A percentile compares a stretch with the other conserved stretches of the same genome.
These are phyloP conservation scores for Nasonia longicornis DNA, from an alignment of 1,140 invertebrate species.

Conservation along the genomic window DNA sequence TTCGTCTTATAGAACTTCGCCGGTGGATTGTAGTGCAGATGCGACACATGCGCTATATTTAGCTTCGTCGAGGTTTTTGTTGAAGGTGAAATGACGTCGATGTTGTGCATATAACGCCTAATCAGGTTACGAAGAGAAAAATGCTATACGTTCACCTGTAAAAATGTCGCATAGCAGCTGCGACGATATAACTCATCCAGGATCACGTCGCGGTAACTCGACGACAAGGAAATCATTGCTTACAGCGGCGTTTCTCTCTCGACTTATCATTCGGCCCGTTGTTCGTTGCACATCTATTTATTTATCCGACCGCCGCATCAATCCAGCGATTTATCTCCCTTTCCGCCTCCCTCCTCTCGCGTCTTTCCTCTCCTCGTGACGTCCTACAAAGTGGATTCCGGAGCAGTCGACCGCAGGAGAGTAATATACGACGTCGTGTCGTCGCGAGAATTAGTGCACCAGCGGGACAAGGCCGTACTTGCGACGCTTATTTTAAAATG, in stretches of 20 bases:
- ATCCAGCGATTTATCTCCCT: slow-evolving; percentile 28
- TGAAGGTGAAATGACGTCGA: no score
- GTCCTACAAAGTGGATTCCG: slow-evolving; percentile 43
- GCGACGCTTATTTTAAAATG: neutral
- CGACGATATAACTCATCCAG: no score
- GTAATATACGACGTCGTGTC: slow-evolving; percentile 30
- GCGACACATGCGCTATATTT: no score
- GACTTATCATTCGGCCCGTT: neutral
- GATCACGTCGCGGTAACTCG: no score
- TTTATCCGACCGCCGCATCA: slow-evolving; percentile 15
- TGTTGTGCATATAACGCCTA: neutral
- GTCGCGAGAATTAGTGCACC: slow-evolving; percentile 25
- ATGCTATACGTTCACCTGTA: no score
- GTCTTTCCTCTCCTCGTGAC: neutral
- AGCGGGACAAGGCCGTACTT: neutral
- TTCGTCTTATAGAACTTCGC: no score
- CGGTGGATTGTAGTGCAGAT: no score
- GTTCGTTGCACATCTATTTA: slow-evolving; percentile 11
- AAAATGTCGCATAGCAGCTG: no score
- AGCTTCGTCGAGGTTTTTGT: no score
- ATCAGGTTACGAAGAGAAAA: no score
- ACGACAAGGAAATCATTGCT: no score
- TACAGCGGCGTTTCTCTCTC: neutral
- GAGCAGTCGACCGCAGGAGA: slow-evolving; percentile 39
- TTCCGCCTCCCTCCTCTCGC: neutral